phyloP scores from a whole-genome alignment of 2,797 vertebrate species.

The Podarcis lilfordi region DNA sequence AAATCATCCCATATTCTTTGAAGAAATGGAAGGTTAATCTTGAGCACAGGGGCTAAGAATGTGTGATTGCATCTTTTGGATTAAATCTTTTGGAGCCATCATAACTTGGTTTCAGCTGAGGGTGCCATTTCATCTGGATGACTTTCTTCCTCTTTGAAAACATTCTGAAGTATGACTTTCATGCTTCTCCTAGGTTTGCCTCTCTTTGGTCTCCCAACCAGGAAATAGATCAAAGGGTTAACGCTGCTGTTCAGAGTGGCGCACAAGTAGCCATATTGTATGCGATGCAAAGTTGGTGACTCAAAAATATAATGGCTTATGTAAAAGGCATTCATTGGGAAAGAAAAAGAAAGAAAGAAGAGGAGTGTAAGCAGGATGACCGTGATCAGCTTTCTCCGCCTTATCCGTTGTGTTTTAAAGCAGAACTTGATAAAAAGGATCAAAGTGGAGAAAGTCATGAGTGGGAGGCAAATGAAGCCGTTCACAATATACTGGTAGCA shows the following conservation, averaged over 20 bases:
- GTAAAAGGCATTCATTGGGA: slow-evolving; percentile 42
- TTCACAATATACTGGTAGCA: not conserved
- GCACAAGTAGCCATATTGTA: not conserved
- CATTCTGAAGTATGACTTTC: not conserved
- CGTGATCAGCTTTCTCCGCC: slow-evolving; percentile 24
- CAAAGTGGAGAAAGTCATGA: slow-evolving; percentile 64
- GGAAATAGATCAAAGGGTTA: slow-evolving; percentile 2
- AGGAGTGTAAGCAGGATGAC: slow-evolving; percentile 57
- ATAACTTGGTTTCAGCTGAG: not conserved
- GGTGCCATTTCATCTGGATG: too few species aligned
- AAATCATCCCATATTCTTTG: too few species aligned
- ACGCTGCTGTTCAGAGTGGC: not conserved
- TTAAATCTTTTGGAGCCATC: not conserved
- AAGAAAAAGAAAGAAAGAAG: slow-evolving; percentile 64
- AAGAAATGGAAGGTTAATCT: too few species aligned
- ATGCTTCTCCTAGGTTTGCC: not conserved
- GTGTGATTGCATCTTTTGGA: too few species aligned
- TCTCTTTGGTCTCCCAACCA: not conserved
- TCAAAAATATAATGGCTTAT: not conserved
- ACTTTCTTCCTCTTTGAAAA: not conserved
- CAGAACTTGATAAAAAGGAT: slow-evolving; percentile 50
- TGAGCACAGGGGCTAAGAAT: too few species aligned
- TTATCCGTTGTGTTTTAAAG: slow-evolving; percentile 45
- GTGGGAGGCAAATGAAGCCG: slow-evolving; percentile 36
- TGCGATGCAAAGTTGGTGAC: too few species aligned